Conservation (phyloP, 2,888 invertebrate species). For the Rhingia campestris region DNA sequence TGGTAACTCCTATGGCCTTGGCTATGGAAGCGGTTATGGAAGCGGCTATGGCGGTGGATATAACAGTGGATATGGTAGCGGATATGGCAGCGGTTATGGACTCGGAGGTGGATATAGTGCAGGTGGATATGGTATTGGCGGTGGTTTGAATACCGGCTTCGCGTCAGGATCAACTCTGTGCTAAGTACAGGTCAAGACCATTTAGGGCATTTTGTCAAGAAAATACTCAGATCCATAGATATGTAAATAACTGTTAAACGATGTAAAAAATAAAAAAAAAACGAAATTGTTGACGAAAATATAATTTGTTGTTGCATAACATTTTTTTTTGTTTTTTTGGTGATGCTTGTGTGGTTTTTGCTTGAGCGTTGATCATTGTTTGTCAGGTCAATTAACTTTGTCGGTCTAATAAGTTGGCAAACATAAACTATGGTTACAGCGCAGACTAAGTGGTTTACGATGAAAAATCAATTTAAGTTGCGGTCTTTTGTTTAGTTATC, state of each 20-base stretch:
- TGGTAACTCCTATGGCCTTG: background rate
- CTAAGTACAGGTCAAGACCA: constrained; percentile 11
- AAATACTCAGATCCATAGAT: constrained; percentile 17
- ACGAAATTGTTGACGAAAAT: constrained; percentile 14
- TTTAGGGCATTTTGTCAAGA: constrained; percentile 17
- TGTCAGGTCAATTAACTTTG: constrained; percentile 38
- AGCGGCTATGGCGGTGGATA: constrained; percentile 16
- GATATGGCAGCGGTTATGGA: constrained; percentile 13
- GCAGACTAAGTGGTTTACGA: constrained; percentile 8
- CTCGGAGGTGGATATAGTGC: constrained; percentile 2
- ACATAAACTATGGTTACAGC: background rate
- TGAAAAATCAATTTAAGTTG: constrained; percentile 16
- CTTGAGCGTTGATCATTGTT: background rate
- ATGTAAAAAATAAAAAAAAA: background rate
- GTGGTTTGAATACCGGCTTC: constrained; percentile 19
- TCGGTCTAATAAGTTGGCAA: constrained; percentile 45
- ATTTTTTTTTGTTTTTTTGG: background rate
- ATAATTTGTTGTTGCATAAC: constrained; percentile 30
- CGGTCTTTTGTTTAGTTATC: constrained; percentile 37
- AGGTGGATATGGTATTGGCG: constrained; percentile 24
- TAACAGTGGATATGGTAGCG: constrained; percentile 9
- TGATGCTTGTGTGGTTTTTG: constrained; percentile 18
- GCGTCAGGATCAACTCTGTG: constrained; percentile 27
- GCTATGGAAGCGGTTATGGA: constrained; percentile 39
- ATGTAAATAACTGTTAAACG: constrained; percentile 8